These are phyloP conservation scores for Omphaloscelis lunosa DNA, from an alignment of 2,888 invertebrate genomes.

Conservation along the genomic window DNA sequence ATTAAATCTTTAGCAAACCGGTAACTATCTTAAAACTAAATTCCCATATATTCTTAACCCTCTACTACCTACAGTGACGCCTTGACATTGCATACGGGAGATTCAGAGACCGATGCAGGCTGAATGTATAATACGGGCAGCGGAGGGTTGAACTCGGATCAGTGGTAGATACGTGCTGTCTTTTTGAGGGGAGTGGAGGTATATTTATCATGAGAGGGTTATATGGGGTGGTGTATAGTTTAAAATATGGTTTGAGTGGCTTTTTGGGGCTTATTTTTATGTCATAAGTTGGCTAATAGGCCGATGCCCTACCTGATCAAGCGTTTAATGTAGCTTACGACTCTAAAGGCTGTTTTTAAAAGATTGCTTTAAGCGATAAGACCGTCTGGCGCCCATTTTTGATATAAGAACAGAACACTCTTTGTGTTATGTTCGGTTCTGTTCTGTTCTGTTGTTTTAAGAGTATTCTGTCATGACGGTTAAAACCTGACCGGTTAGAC, in stretches of 20 bases:
- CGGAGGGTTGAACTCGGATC: slow-evolving; percentile 42
- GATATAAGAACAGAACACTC: no score
- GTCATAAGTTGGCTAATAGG: not conserved
- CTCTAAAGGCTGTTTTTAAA: no score
- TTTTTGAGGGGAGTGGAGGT: slow-evolving; percentile 12
- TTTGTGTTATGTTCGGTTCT: no score
- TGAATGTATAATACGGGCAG: slow-evolving; percentile 56
- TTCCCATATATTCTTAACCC: slow-evolving; percentile 18
- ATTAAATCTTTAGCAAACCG: not conserved
- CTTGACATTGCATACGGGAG: slow-evolving; percentile 61
- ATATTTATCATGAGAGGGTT: slow-evolving; percentile 34
- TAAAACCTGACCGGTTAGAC: no score
- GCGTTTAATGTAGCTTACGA: no score
- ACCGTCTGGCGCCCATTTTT: no score
- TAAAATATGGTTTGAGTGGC: not conserved
- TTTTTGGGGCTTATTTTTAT: not conserved
- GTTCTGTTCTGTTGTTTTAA: no score
- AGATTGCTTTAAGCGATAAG: no score
- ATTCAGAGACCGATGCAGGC: slow-evolving; percentile 46
- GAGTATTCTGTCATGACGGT: no score
- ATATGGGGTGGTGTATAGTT: not conserved
- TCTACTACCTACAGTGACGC: slow-evolving; percentile 28
- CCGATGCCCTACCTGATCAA: no score
- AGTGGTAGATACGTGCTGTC: slow-evolving; percentile 37
- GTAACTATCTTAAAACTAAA: slow-evolving; percentile 14